Evolutionary conservation across 2,113 vertebrate genomes (phyloP), one percentile per base, ranked within the genome.

Genomic region (Heloderma charlesbogerti): DNA sequence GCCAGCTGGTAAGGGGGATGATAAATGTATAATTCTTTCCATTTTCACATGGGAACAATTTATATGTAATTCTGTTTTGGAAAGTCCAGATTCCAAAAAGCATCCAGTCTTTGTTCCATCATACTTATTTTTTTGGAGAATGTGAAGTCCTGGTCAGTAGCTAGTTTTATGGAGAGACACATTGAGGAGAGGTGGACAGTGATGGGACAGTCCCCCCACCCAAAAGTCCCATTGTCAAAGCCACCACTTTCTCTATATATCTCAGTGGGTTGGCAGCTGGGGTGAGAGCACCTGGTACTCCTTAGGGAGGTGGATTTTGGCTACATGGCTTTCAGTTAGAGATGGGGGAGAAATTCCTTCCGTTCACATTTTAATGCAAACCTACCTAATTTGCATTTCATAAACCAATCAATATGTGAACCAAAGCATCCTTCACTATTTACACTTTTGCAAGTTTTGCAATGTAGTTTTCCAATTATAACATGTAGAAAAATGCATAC

Each of bases 1-100:
- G 63, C 0, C n/a, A 20, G 67, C 3, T 22, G 60, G 43, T 4
- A 37, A 0, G 7, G 0, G 37, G 0, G 57, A 1, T 22, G 43
- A 63, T 0, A 29, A 20, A 57, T 15, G 25, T 37, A 3, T 1
- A 31, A n/a, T 63, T 54, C 1, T 0, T 72, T 63, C 2, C 0
- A 10, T 43, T 54, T 71, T 27, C 13, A 1, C 0, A 16, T 66
- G 6, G 18, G 34, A 88, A 69, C 34, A 10, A 16, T 67, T 48
- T 25, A 16, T 48, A 45, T 69, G 20, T 3, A 48, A 51, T 69
- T 54, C 31, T 31, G 16, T 51, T 71, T 71, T 15, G 34, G 45
- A 51, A 37, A n/a, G 8, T 37, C 48, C 48, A 37, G 22, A 27
- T 54, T 72, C 10, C 48, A 37, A 31, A 54, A 86, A n/a, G 10